Evolutionary conservation across 2,797 vertebrate species (phyloP).

Genomic region (Myoxocephalus aenaeus): DNA sequence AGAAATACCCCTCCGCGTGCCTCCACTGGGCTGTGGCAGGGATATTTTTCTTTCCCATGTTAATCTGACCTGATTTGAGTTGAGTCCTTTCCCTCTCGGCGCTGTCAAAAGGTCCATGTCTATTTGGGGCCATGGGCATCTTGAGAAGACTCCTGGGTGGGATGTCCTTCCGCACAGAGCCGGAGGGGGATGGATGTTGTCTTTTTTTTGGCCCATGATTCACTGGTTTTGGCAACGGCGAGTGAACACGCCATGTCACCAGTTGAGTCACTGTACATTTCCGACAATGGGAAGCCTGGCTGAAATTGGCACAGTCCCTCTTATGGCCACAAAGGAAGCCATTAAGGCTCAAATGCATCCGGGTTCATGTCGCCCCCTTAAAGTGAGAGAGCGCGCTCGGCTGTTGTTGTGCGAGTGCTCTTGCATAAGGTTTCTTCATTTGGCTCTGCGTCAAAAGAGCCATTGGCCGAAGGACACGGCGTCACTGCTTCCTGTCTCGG

Average conservation of each 20-base stretch:
- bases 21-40: background rate
- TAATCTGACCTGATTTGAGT: conserved; percentile 27
- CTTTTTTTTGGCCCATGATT: conserved; percentile 41
- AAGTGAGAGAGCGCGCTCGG: conserved; percentile 11
- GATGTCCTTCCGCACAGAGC: conserved; percentile 19
- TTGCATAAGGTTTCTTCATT: conserved; percentile 40
- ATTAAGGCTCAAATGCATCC: conserved; percentile 49
- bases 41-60: conserved; percentile 25
- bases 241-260: conserved; percentile 39
- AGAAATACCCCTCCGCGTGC: conserved; percentile 6
- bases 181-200: background rate
- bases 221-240: conserved; percentile 40
- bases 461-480: background rate
- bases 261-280: conserved; percentile 57
- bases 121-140: conserved; percentile 10
- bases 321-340: conserved; percentile 46
- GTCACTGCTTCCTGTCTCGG: background rate
- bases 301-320: conserved; percentile 29
- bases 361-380: conserved; percentile 19
- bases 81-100: background rate
- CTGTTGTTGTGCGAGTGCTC: conserved; percentile 18
- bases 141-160: conserved; percentile 30
- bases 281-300: conserved; percentile 34
- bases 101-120: conserved; percentile 1
- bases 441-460: conserved; percentile 21